A percentile compares a stretch with the other conserved stretches of the same genome.
Evolutionary conservation across 2,113 vertebrate species (phyloP).

Genomic region (Ctenomys sociabilis): DNA sequence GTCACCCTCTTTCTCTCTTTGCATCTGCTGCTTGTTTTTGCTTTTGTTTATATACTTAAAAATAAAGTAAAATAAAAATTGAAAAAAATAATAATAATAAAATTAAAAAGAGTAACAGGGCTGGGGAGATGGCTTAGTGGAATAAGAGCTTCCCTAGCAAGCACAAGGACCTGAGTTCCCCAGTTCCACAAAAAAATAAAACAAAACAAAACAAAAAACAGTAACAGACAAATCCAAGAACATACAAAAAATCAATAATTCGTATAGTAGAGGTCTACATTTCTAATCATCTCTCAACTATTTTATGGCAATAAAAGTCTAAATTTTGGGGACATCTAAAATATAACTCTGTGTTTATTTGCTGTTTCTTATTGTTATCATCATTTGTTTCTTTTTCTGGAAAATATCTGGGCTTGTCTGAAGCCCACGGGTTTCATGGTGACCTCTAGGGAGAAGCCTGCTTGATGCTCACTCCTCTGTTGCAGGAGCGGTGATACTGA

Average conservation of each 20-base stretch:
- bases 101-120: background rate
- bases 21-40: no score
- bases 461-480: background rate
- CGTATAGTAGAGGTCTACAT: background rate
- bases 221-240: background rate
- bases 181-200: background rate
- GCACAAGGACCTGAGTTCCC: no score
- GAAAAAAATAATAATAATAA: background rate
- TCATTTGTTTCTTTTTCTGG: conserved; percentile 28
- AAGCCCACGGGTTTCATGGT: background rate
- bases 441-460: background rate
- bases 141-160: no score
- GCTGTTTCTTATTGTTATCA: background rate
- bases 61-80: no score
- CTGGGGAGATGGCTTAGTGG: no score
- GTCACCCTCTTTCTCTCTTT: no score
- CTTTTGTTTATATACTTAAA: no score
- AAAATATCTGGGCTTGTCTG: conserved; percentile 40
- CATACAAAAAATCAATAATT: background rate
- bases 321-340: conserved; percentile 1
- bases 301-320: conserved; percentile 23
- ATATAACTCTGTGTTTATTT: background rate
- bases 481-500: background rate
- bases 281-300: background rate
- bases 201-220: conserved; percentile 10